These are phyloP conservation scores for Pantelozetes paolii DNA, from an alignment of 2,888 invertebrate genomes.

Conservation along the genomic window DNA sequence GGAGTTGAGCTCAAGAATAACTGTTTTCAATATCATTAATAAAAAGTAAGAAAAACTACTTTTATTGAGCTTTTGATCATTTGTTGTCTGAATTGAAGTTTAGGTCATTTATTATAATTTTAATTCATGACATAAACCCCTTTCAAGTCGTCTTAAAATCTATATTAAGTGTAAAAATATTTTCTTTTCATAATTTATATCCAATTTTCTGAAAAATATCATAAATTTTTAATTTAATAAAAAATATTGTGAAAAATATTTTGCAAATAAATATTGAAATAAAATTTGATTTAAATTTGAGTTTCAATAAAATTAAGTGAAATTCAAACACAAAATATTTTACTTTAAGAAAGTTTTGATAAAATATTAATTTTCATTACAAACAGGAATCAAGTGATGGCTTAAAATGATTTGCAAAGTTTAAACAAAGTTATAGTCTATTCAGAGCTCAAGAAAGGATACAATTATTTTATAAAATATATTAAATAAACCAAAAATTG, in stretches of 20 bases:
- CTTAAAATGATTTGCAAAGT: no score
- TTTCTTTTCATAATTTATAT: not conserved
- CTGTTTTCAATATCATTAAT: constrained; percentile 25
- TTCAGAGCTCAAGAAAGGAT: no score
- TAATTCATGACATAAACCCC: constrained; percentile 14
- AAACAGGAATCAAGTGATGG: no score
- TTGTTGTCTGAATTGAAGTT: not conserved
- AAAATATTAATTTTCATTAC: no score
- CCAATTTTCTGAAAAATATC: not conserved
- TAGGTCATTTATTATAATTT: constrained; percentile 17
- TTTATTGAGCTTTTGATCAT: constrained; percentile 11
- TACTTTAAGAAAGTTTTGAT: not conserved
- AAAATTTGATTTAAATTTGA: no score
- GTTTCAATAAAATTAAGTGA: not conserved
- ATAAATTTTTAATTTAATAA: not conserved
- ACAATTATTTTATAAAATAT: constrained; percentile 5
- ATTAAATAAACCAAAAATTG: constrained; percentile 1
- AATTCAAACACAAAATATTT: not conserved
- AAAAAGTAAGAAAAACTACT: not conserved
- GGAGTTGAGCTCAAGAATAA: not conserved
- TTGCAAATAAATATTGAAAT: no score
- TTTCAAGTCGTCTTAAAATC: constrained; percentile 1
- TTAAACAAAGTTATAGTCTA: no score
- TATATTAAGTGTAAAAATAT: not conserved
- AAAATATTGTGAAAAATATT: no score